phyloP scores from a whole-genome alignment of 2,888 invertebrate species.

The Asteroscopus sphinx region DNA sequence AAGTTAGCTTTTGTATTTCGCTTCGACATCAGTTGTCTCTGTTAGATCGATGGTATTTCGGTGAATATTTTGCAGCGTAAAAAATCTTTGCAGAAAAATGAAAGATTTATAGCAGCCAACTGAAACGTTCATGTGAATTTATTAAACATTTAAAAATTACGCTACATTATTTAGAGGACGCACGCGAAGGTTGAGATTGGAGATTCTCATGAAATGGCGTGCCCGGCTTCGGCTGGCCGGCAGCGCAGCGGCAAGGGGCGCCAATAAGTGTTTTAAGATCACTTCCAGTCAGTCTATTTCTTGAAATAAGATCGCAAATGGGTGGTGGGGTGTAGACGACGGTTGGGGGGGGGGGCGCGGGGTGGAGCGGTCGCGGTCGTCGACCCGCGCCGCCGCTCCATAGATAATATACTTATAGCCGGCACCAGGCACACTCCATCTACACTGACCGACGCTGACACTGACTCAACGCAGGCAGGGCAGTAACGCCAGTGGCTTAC shows the following conservation, averaged over 20 bases:
- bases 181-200: slow-evolving; percentile 2
- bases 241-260: slow-evolving; percentile 1
- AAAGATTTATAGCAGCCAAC: neutral
- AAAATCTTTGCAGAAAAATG: slow-evolving; percentile 1
- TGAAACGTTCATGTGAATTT: slow-evolving; percentile 5
- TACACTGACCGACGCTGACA: too few relatives aligned
- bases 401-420: too few relatives aligned
- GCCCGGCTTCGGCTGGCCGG: slow-evolving; percentile 5
- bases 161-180: slow-evolving; percentile 5
- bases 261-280: slow-evolving; percentile 46
- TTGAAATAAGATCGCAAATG: slow-evolving; percentile 49
- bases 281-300: slow-evolving; percentile 52
- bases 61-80: neutral
- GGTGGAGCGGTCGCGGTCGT: slow-evolving; percentile 52
- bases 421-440: neutral
- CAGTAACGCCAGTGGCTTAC: too few relatives aligned
- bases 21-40: too few relatives aligned
- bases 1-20: neutral
- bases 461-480: too few relatives aligned
- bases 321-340: slow-evolving; percentile 36
- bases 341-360: slow-evolving; percentile 3
- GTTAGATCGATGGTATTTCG: too few relatives aligned
- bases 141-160: slow-evolving; percentile 5
- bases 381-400: slow-evolving; percentile 33
- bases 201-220: too few relatives aligned